Conservation (phyloP, 53 echinoderm and acorn worm genomes). For the Antedon mediterranea region DNA sequence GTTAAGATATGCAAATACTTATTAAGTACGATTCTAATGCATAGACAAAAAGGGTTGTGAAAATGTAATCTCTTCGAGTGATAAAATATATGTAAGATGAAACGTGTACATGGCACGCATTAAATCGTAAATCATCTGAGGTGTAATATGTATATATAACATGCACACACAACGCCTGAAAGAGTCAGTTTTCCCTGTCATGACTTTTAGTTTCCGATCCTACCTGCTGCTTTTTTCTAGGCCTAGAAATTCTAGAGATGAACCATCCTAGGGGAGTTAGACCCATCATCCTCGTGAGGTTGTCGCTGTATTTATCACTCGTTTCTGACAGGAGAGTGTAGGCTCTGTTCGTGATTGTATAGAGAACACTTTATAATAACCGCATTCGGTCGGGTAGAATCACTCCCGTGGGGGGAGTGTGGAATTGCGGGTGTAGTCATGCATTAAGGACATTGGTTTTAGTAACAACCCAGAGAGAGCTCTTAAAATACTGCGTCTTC, state of each 20-base stretch:
- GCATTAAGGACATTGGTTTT: slow-evolving; percentile 1
- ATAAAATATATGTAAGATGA: background rate
- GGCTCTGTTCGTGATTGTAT: background rate
- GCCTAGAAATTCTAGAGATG: background rate
- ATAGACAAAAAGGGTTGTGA: background rate
- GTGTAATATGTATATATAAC: background rate
- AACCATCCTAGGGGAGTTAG: background rate
- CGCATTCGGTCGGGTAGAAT: background rate
- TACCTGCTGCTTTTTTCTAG: background rate
- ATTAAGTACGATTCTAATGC: background rate
- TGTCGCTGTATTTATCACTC: slow-evolving; percentile 1
- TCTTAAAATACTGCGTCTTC: background rate
- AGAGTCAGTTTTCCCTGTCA: background rate
- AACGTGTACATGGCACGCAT: background rate
- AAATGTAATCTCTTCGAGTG: background rate
- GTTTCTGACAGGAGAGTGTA: background rate
- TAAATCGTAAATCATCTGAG: background rate
- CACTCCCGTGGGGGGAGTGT: background rate
- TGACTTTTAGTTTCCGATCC: background rate
- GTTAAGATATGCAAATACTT: background rate
- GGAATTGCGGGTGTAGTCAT: background rate
- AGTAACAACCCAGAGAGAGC: background rate
- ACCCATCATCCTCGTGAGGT: background rate
- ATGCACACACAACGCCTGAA: background rate
- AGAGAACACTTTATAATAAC: background rate